These are phyloP conservation scores for Chiloscyllium punctatum DNA, from an alignment of 2,797 vertebrate genomes.

Conservation along the genomic window DNA sequence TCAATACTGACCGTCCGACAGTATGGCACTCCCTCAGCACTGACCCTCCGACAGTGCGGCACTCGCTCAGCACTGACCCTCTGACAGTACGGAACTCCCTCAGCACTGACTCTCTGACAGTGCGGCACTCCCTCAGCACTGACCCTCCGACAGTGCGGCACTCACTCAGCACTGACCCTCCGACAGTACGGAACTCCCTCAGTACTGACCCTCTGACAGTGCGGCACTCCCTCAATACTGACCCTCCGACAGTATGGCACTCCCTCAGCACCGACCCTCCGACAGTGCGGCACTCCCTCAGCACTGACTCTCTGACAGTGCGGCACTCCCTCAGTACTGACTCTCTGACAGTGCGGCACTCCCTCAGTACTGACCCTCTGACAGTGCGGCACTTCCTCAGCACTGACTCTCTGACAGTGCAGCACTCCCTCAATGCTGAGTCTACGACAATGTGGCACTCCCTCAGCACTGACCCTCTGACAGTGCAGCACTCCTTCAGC, in stretches of 20 bases:
- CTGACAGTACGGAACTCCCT: background rate
- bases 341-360: too few relatives aligned
- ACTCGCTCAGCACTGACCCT: background rate
- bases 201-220: background rate
- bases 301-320: background rate
- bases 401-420: background rate
- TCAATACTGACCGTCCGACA: background rate
- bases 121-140: background rate
- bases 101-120: background rate
- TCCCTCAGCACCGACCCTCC: background rate
- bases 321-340: background rate
- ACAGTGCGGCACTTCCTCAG: background rate
- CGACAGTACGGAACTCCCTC: background rate
- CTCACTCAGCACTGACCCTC: background rate
- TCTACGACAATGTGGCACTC: background rate
- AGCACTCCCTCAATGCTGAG: background rate
- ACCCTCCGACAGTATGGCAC: too few relatives aligned
- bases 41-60: background rate
- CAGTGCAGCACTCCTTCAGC: background rate
- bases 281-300: background rate
- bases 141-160: background rate
- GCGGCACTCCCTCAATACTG: background rate
- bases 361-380: background rate
- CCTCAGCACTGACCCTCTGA: background rate
- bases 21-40: background rate